phyloP scores from a whole-genome alignment of 2,113 vertebrate species.

The Sylvietta virens region DNA sequence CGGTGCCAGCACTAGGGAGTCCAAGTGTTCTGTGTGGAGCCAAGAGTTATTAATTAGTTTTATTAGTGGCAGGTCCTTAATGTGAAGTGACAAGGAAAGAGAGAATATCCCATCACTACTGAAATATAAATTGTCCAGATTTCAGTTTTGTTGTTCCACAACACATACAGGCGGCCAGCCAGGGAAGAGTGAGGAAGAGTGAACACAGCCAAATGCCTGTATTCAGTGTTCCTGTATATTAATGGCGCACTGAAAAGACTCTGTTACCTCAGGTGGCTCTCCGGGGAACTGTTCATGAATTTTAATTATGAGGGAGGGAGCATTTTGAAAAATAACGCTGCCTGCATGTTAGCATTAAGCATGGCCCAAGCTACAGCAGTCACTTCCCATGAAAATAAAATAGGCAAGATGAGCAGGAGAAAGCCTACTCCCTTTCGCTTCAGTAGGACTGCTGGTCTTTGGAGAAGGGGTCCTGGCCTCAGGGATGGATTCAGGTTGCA shows the following conservation, averaged over 20 bases:
- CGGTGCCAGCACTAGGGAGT: conserved; percentile 76
- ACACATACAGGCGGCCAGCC: conserved; percentile 61
- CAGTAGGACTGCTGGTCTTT: background rate
- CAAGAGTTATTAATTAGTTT: conserved; percentile 92
- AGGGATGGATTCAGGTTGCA: conserved; percentile 15
- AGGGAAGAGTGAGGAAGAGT: conserved; percentile 61
- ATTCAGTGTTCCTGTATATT: conserved; percentile 66
- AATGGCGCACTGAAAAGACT: conserved; percentile 64
- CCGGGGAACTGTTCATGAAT: conserved; percentile 43
- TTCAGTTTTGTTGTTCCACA: conserved; percentile 68
- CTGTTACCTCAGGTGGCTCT: conserved; percentile 71
- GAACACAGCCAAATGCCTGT: conserved; percentile 58
- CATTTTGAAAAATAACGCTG: conserved; percentile 1
- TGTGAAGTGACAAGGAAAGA: conserved; percentile 80
- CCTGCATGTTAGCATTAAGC: background rate
- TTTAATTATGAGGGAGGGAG: conserved; percentile 65
- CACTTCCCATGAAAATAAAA: background rate
- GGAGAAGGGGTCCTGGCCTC: background rate
- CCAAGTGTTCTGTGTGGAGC: conserved; percentile 78
- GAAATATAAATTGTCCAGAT: conserved; percentile 77
- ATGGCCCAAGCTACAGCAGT: background rate
- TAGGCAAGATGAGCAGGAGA: background rate
- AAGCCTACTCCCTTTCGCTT: background rate
- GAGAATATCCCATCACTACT: conserved; percentile 73
- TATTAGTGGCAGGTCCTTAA: conserved; percentile 84